Evolutionary conservation across 2,888 invertebrate genomes (phyloP), one percentile per base, ranked within the genome.

Genomic region (Orthonychiurus folsomi): DNA sequence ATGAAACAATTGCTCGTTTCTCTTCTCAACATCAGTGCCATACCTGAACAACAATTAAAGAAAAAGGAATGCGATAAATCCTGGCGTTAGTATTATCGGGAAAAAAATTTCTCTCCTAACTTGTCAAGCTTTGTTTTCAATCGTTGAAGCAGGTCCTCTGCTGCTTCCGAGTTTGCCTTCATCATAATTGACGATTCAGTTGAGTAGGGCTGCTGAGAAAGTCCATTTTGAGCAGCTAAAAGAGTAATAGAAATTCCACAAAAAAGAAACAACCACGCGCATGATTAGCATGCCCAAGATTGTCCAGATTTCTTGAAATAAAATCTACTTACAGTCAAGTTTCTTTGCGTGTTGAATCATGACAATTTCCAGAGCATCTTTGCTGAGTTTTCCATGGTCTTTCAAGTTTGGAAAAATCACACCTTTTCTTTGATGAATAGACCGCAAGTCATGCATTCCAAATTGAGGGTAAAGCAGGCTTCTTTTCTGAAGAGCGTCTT

Each of bases 331-430:
- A n/a, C n/a, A n/a, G n/a, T 70, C 70, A 28, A 69, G 55, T 58
- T 66, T 66, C 59, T 68, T 66, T 12, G 67, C 66, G 55, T 71
- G 71, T 27, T 70, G 65, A 5, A 65, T 65, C n/a, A 70, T 66
- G 5, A 73, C 73, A 26, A 73, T 73, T 66, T 73, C 73, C 52
- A 73, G 52, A 2, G 73, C 72, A 63, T 73, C 72, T 61, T 73
- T 72, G 5, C 72, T 70, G 53, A 73, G 28, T 54, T 69, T 71
- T 20, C 73, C 73, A 62, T 73, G 71, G 56, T 73, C 73, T 56
- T 73, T 73, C 1, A 70, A 50, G 54, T 73, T 73, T n/a, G 73
- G 73, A 57, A 72, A 73, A 48, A 73, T 73, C 1, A 73, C 71
- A 18, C 73, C 73, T 60, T 73, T 73, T 18, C 71, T 60, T 54